phyloP scores from a whole-genome alignment of 2,888 invertebrate genomes.

The Nomada ferruginata region DNA sequence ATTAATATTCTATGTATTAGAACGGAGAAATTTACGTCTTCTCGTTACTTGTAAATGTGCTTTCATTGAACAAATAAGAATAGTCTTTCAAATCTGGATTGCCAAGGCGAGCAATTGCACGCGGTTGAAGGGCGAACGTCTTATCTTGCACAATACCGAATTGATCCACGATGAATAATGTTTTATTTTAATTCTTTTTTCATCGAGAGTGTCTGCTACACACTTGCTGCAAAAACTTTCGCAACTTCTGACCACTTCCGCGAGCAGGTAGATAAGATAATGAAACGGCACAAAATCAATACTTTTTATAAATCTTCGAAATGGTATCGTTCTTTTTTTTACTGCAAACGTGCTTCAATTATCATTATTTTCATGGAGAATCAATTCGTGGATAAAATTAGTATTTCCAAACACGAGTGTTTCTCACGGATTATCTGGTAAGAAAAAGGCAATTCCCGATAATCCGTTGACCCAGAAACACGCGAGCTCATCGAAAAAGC shows the following conservation, averaged over 20 bases:
- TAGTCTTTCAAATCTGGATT: not conserved
- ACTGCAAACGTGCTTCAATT: no score
- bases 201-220: not conserved
- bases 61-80: conserved; percentile 3
- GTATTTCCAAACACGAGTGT: no score
- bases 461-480: conserved; percentile 17
- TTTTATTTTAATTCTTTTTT: no score
- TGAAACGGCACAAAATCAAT: not conserved
- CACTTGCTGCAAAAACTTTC: not conserved
- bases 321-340: not conserved
- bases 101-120: no score
- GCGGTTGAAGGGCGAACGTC: no score
- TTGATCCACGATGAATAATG: not conserved
- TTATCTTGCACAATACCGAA: not conserved
- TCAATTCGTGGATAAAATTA: no score
- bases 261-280: not conserved
- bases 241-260: not conserved
- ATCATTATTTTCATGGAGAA: no score
- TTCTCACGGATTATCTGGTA: not conserved
- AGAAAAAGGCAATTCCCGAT: conserved; percentile 15
- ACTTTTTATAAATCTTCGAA: not conserved
- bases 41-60: conserved; percentile 8
- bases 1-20: conserved; percentile 16
- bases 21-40: not conserved
- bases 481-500: not conserved